A percentile compares a stretch with the other conserved stretches of the same genome.
These are phyloP conservation scores for Craniophora ligustri DNA, from an alignment of 2,888 invertebrate genomes.

Conservation along the genomic window DNA sequence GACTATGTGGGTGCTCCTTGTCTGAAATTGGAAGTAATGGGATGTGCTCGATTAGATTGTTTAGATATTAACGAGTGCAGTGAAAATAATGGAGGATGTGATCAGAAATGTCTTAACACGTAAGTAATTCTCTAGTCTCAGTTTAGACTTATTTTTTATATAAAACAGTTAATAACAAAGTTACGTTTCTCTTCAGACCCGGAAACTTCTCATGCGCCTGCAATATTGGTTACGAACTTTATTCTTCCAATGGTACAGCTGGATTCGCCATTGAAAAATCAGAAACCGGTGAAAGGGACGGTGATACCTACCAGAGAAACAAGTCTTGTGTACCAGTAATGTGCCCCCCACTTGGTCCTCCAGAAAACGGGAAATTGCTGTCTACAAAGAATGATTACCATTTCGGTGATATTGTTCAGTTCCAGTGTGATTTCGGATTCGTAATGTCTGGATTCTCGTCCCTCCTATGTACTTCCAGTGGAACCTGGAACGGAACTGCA, in stretches of 20 bases:
- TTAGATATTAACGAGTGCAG: constrained; percentile 96
- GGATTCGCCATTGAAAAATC: constrained; percentile 93
- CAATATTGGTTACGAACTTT: constrained; percentile 97
- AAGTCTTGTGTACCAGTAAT: constrained; percentile 98
- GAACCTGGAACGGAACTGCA: constrained; percentile 97
- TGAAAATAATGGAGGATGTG: constrained; percentile 96
- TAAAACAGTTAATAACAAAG: background rate
- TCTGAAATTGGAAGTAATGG: constrained; percentile 96
- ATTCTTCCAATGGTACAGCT: constrained; percentile 95
- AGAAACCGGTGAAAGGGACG: constrained; percentile 96
- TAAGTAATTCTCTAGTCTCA: too few relatives aligned
- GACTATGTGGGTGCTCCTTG: constrained; percentile 97
- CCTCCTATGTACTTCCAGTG: constrained; percentile 95
- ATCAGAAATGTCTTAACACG: constrained; percentile 96
- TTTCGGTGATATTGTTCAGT: constrained; percentile 96
- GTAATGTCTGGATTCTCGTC: constrained; percentile 96
- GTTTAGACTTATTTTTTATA: background rate
- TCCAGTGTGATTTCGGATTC: constrained; percentile 98
- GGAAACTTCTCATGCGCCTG: constrained; percentile 96
- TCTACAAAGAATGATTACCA: constrained; percentile 95
- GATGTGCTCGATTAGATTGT: constrained; percentile 96
- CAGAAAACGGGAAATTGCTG: constrained; percentile 95
- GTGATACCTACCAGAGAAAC: constrained; percentile 96
- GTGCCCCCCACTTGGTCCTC: constrained; percentile 93
- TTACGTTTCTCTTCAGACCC: constrained; percentile 86